Conservation (phyloP, 2,797 vertebrate species). For the Ficedula albicollis region DNA sequence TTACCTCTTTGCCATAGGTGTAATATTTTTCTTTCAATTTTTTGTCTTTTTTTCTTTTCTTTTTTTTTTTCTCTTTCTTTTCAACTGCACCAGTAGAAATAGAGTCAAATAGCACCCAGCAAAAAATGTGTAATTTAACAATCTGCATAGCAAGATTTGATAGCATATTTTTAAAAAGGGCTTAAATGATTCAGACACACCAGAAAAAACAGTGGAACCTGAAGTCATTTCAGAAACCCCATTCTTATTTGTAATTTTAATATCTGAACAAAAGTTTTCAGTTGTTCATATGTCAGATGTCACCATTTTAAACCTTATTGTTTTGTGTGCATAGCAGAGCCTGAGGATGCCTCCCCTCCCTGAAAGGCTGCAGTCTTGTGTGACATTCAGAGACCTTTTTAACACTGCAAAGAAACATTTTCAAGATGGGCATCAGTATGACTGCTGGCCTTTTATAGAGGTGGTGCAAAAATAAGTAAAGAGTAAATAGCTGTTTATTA, state of each 20-base stretch:
- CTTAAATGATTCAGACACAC: background rate
- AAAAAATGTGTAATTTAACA: background rate
- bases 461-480: background rate
- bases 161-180: background rate
- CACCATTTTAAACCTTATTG: background rate
- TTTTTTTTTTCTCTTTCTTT: background rate
- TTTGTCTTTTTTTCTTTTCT: background rate
- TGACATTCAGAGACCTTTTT: background rate
- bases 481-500: background rate
- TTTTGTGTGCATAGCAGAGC: background rate
- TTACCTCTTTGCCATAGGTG: background rate
- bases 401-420: background rate
- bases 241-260: background rate
- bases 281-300: background rate
- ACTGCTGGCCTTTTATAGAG: background rate
- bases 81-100: background rate
- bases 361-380: background rate
- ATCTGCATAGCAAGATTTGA: background rate
- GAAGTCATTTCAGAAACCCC: background rate
- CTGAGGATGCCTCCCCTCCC: background rate
- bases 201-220: background rate
- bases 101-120: background rate
- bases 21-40: background rate
- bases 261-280: background rate
- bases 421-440: background rate